Evolutionary conservation across 2,113 vertebrate genomes (phyloP), one percentile per base, ranked within the genome.

Genomic region (Lamprotornis superbus): DNA sequence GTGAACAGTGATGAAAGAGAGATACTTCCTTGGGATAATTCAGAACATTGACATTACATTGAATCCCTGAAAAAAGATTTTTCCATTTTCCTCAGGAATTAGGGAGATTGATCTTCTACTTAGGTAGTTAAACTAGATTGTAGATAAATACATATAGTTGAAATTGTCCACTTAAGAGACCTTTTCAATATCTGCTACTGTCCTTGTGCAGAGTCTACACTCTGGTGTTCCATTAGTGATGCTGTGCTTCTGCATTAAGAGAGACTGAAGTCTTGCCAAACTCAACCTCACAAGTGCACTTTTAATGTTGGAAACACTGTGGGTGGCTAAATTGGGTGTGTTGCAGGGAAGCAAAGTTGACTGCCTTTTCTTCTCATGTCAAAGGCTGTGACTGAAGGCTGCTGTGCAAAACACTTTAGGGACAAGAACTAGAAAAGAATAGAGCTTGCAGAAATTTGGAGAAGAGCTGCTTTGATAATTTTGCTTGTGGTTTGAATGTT

Each of bases 31-130:
- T n/a, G 10, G 25, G 31, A 55, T 21, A 56, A 44, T 47, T 88
- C 19, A 52, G 65, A 89, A 17, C 12, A 63, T 47, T 10, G 3
- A 35, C 24, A 30, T 53, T 52, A 30, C 0, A 0, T 14, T 87
- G 56, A 75, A 55, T 42, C 19, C 8, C 22, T 92, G 65, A 52
- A 61, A 52, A 60, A 73, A 25, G 17, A 57, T 49, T 47, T 61
- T 11, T 47, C 39, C 20, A 31, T 79, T 90, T 90, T 75, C 30
- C 27, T 78, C 21, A 71, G 25, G 60, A 90, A 57, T 33, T 70
- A 63, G 14, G 40, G 74, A 68, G 9, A 71, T 15, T 1, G 3
- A 49, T 55, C 31, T 81, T 73, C 79, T 56, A 47, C 11, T 78
- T 55, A 44, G 20, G 9, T 39, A 42, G 35, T 39, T 91, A 71